phyloP scores from a whole-genome alignment of 2,113 vertebrate genomes.

The Anarrhichthys ocellatus region DNA sequence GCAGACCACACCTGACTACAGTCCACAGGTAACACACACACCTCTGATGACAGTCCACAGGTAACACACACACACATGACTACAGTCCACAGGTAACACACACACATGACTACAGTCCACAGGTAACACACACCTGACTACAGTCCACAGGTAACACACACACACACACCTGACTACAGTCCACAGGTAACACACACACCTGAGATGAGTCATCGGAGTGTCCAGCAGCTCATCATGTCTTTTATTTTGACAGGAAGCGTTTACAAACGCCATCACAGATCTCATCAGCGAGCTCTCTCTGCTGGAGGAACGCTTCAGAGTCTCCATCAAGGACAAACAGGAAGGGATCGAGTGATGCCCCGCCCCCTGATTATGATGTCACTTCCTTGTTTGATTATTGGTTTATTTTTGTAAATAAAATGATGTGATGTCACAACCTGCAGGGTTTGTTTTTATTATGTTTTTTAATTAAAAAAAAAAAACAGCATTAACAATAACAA shows the following conservation, averaged over 20 bases:
- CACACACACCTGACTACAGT: neutral
- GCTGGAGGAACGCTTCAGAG: constrained; percentile 78
- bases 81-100: constrained; percentile 76
- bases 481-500: constrained; percentile 27
- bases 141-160: neutral
- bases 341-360: constrained; percentile 76
- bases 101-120: constrained; percentile 66
- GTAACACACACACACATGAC: constrained; percentile 9
- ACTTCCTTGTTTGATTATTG: neutral
- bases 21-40: constrained; percentile 67
- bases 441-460: constrained; percentile 3
- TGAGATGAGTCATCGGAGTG: neutral
- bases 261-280: constrained; percentile 79
- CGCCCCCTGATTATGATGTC: neutral
- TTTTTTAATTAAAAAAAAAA: constrained; percentile 9
- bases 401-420: constrained; percentile 66
- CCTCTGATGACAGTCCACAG: neutral
- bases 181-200: constrained; percentile 6
- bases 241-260: constrained; percentile 49
- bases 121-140: constrained; percentile 52
- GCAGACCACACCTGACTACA: constrained; percentile 80
- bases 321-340: constrained; percentile 81
- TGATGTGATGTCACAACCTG: constrained; percentile 17
- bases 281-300: constrained; percentile 78
- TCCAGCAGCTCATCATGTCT: neutral